Conservation (phyloP, 2,113 vertebrate genomes). For the Mesocricetus auratus region DNA sequence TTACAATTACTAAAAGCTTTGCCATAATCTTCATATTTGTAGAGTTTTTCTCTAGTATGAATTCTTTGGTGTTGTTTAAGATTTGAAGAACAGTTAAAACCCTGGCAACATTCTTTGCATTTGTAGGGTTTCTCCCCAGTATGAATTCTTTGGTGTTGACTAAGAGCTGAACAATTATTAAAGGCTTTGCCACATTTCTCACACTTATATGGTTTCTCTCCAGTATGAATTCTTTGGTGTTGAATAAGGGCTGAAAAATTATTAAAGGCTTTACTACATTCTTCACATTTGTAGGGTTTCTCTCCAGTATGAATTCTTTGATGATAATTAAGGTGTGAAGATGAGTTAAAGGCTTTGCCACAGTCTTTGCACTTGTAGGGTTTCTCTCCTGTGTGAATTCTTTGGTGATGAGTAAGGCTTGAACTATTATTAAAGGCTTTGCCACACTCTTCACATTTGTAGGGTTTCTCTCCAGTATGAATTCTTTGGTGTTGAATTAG, state of each 20-base stretch:
- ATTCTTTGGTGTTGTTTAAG: constrained; percentile 1
- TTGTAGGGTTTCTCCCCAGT: constrained; percentile 14
- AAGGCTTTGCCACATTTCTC: background rate
- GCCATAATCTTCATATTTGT: background rate
- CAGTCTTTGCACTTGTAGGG: background rate
- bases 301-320: background rate
- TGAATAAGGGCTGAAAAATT: background rate
- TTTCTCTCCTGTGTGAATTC: background rate
- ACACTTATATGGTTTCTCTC: background rate
- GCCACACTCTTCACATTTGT: background rate
- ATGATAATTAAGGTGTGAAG: background rate
- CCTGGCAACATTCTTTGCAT: background rate
- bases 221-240: background rate
- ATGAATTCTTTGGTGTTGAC: background rate
- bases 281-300: background rate
- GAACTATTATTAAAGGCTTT: background rate
- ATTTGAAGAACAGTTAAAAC: constrained; percentile 3
- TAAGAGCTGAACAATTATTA: background rate
- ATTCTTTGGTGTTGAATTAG: background rate
- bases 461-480: background rate
- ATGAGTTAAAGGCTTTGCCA: background rate
- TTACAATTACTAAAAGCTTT: background rate
- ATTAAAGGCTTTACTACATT: background rate
- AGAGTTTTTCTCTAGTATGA: background rate
- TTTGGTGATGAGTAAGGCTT: background rate